These are phyloP conservation scores for Diarsia rubi DNA, from an alignment of 2,888 invertebrate species.

Conservation along the genomic window DNA sequence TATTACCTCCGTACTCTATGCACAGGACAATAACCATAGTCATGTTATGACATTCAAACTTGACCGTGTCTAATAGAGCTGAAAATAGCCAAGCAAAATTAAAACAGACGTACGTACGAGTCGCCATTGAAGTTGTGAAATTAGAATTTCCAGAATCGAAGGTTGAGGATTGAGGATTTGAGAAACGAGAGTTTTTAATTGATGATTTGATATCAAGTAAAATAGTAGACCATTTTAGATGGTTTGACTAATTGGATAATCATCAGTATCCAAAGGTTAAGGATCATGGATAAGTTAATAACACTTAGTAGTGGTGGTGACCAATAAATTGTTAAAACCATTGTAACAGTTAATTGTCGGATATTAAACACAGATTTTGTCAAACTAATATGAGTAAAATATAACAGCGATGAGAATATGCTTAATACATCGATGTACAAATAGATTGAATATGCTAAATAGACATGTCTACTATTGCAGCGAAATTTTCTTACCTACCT, in stretches of 20 bases:
- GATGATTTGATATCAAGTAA: background rate
- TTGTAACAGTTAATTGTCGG: background rate
- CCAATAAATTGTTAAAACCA: background rate
- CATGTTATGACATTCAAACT: conserved; percentile 83
- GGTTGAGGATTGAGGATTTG: conserved; percentile 66
- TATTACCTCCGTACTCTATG: conserved; percentile 48
- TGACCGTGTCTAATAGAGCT: conserved; percentile 84
- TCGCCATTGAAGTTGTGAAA: conserved; percentile 63
- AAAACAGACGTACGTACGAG: conserved; percentile 69
- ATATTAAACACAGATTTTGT: background rate
- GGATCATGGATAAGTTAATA: conserved; percentile 60
- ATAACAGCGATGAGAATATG: background rate
- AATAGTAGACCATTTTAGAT: background rate
- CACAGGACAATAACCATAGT: conserved; percentile 65
- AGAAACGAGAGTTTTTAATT: background rate
- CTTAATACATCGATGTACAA: conserved; percentile 28
- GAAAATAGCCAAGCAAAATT: conserved; percentile 77
- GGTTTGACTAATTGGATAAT: background rate
- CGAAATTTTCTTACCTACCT: background rate
- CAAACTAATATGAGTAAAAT: background rate
- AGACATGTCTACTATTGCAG: background rate
- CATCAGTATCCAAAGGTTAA: conserved; percentile 45
- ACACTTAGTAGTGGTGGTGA: background rate
- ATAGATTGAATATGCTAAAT: conserved; percentile 1
- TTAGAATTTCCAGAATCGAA: conserved; percentile 74